Evolutionary conservation across 2,797 vertebrate genomes (phyloP).

Genomic region (Mormyrops boulengeri): DNA sequence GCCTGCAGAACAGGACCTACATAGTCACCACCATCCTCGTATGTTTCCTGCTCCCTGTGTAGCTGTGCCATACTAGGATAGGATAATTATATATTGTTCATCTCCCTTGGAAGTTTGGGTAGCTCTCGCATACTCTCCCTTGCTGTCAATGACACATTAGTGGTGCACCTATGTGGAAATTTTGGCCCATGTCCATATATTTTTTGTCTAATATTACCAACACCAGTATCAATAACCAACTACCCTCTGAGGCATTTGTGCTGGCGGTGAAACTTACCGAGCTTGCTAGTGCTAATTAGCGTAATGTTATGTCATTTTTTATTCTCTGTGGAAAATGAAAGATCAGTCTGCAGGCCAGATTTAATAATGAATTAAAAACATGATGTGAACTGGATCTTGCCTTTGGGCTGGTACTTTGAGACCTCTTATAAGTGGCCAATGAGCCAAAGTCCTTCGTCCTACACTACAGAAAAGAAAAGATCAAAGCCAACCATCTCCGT

Average conservation of each 20-base stretch:
- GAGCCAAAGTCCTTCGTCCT: neutral
- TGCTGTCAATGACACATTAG: neutral
- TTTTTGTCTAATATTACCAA: neutral
- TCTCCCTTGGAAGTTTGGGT: neutral
- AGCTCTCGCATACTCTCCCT: neutral
- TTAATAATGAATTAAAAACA: neutral
- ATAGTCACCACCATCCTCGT: constrained; percentile 97
- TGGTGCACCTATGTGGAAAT: neutral
- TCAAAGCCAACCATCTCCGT: neutral
- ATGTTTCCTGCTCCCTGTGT: constrained; percentile 44
- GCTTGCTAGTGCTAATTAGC: neutral
- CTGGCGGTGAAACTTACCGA: neutral
- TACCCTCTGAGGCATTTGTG: neutral
- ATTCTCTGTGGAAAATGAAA: constrained; percentile 1
- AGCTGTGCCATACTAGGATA: neutral
- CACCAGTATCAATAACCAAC: neutral
- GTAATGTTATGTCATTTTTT: neutral
- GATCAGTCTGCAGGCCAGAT: neutral
- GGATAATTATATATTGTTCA: neutral
- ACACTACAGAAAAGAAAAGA: neutral
- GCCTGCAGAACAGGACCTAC: constrained; percentile 89
- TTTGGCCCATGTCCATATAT: neutral
- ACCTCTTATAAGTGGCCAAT: neutral
- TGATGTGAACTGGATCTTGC: neutral
- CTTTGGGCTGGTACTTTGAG: neutral